Conservation (phyloP, 2,888 invertebrate species). For the Andrena haemorrhoa region DNA sequence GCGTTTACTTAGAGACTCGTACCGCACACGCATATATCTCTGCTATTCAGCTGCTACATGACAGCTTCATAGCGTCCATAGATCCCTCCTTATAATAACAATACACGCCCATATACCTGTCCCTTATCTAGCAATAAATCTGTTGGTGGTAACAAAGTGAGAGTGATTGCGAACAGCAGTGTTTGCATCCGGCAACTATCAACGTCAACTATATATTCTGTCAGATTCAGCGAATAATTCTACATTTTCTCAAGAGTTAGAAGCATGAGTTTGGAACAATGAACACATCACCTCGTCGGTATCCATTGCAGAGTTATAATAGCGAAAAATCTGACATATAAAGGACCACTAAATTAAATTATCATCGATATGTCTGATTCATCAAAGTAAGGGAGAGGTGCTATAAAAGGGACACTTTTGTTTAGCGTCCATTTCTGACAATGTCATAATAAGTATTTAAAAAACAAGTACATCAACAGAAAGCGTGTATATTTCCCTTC, state of each 20-base stretch:
- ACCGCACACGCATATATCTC: slow-evolving; percentile 27
- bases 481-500: too few species aligned
- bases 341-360: too few species aligned
- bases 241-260: background rate
- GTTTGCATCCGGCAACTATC: background rate
- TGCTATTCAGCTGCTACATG: slow-evolving; percentile 46
- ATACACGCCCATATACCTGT: slow-evolving; percentile 39
- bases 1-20: slow-evolving; percentile 51
- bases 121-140: slow-evolving; percentile 48
- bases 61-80: slow-evolving; percentile 55
- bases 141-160: slow-evolving; percentile 72
- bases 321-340: too few species aligned
- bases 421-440: too few species aligned
- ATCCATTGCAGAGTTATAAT: too few species aligned
- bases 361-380: too few species aligned
- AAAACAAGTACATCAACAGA: too few species aligned
- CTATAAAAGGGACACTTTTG: too few species aligned
- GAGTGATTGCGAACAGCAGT: slow-evolving; percentile 67
- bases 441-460: too few species aligned
- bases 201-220: slow-evolving; percentile 2
- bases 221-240: background rate
- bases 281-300: background rate
- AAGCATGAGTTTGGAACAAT: background rate
- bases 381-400: too few species aligned
- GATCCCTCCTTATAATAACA: slow-evolving; percentile 59